phyloP scores from a whole-genome alignment of 2,113 vertebrate species.

The Gallinago undulata region DNA sequence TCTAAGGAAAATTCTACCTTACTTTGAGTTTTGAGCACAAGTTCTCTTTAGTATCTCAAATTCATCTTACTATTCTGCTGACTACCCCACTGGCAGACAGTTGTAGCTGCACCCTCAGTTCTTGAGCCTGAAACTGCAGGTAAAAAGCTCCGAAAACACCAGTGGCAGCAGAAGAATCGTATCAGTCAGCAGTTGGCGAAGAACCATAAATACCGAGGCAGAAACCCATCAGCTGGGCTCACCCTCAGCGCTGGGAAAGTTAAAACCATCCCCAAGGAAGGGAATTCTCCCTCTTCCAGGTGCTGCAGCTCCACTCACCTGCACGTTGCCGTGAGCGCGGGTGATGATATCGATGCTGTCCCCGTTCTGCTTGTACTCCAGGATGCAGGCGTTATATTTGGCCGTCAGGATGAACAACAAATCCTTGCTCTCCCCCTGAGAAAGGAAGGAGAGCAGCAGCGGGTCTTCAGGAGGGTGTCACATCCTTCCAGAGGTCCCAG shows the following conservation, averaged over 20 bases:
- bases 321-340: conserved; percentile 93
- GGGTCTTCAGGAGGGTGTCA: background rate
- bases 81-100: accelerated
- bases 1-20: background rate
- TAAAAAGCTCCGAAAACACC: background rate
- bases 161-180: accelerated
- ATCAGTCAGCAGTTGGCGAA: accelerated
- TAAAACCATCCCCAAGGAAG: background rate
- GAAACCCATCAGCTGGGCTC: accelerated
- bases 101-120: accelerated
- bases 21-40: background rate
- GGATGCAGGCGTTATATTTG: conserved; percentile 98
- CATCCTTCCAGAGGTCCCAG: background rate
- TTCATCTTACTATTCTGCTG: background rate
- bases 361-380: conserved; percentile 97
- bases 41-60: background rate
- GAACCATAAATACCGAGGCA: accelerated
- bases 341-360: conserved; percentile 98
- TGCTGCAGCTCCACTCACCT: conserved; percentile 75
- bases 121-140: background rate
- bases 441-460: background rate
- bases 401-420: conserved; percentile 95
- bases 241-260: accelerated
- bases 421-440: conserved; percentile 95
- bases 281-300: accelerated